These are phyloP conservation scores for Alloscopus bannaensis DNA, from an alignment of 2,888 invertebrate species.

Conservation along the genomic window DNA sequence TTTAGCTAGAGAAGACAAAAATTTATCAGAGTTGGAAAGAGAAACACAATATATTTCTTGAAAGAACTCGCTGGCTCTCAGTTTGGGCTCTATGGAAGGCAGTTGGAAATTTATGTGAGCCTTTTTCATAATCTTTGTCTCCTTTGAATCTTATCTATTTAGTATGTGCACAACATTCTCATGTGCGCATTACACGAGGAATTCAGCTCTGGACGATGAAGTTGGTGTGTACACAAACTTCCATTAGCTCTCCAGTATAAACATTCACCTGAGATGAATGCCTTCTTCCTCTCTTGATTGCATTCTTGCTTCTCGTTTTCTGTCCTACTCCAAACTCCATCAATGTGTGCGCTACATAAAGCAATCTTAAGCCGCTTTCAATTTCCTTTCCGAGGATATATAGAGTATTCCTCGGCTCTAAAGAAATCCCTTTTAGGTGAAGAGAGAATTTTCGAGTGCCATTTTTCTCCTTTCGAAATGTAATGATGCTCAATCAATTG, in stretches of 20 bases:
- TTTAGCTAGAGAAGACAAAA: constrained; percentile 3
- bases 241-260: constrained; percentile 24
- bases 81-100: constrained; percentile 1
- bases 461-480: too few relatives aligned
- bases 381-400: constrained; percentile 4
- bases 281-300: constrained; percentile 25
- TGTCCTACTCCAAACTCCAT: constrained; percentile 28
- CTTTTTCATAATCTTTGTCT: constrained; percentile 40
- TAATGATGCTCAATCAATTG: too few relatives aligned
- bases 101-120: constrained; percentile 51
- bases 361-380: constrained; percentile 35
- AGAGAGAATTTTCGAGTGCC: too few relatives aligned
- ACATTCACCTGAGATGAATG: constrained; percentile 43
- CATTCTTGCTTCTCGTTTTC: constrained; percentile 23
- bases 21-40: constrained; percentile 1
- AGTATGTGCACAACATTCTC: too few relatives aligned
- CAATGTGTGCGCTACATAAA: constrained; percentile 9
- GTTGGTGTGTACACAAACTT: constrained; percentile 10
- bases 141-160: too few relatives aligned
- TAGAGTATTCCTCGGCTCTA: too few relatives aligned
- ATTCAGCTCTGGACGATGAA: neutral
- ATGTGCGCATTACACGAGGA: too few relatives aligned
- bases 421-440: too few relatives aligned
- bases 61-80: neutral
- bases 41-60: constrained; percentile 4